Evolutionary conservation across 2,113 vertebrate genomes (phyloP).

Genomic region (Spea multiplicata): DNA sequence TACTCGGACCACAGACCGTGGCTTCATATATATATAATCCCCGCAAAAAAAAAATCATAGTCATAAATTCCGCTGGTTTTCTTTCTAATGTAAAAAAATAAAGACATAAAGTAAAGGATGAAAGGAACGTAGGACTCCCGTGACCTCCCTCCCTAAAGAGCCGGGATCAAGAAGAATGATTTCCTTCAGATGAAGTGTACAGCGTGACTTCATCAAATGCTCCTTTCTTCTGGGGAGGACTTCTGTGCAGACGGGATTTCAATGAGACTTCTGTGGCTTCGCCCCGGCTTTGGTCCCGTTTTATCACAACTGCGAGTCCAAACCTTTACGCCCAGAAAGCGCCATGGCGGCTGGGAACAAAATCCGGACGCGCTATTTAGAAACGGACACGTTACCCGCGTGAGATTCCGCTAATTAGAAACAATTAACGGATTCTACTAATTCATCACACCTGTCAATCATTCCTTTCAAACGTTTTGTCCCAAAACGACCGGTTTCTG

Average conservation of each 20-base stretch:
- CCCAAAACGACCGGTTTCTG: too few species aligned
- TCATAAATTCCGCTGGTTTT: slow-evolving; percentile 49
- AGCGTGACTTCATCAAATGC: slow-evolving; percentile 20
- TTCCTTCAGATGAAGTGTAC: slow-evolving; percentile 45
- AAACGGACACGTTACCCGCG: too few species aligned
- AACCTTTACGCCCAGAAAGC: neutral
- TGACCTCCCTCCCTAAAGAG: slow-evolving; percentile 55
- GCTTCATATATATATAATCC: slow-evolving; percentile 9
- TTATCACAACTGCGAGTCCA: neutral
- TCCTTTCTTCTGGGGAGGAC: slow-evolving; percentile 23
- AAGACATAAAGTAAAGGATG: slow-evolving; percentile 47
- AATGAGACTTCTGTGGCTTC: slow-evolving; percentile 9
- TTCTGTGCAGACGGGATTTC: neutral
- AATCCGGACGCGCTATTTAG: too few species aligned
- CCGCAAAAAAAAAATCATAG: neutral
- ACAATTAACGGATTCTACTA: too few species aligned
- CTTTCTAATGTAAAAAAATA: slow-evolving; percentile 15
- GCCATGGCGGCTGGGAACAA: too few species aligned
- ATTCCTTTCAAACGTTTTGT: too few species aligned
- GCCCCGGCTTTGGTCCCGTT: slow-evolving; percentile 13
- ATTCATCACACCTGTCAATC: too few species aligned
- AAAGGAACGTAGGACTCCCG: slow-evolving; percentile 46
- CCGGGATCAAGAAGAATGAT: slow-evolving; percentile 38
- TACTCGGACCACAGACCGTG: slow-evolving; percentile 22
- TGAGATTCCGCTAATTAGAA: too few species aligned